Percentiles rank a stretch among this genome's conserved stretches.
phyloP scores from a whole-genome alignment of 2,113 vertebrate genomes.

The Miniopterus natalensis region DNA sequence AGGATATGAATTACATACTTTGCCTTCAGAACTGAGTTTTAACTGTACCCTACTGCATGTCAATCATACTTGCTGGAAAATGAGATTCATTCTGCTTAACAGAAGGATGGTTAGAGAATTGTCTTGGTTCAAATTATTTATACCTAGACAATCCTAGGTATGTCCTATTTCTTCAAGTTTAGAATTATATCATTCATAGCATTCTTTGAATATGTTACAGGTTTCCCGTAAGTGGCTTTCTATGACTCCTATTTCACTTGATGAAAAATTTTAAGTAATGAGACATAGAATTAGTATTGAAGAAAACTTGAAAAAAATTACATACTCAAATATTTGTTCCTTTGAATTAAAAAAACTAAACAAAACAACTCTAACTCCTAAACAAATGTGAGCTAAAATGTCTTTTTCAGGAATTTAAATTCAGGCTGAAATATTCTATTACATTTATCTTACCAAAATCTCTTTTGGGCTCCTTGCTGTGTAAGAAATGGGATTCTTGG shows the following conservation, averaged over 20 bases:
- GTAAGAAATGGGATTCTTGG: constrained; percentile 61
- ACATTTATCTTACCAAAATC: constrained; percentile 63
- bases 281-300: constrained; percentile 27
- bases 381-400: constrained; percentile 8
- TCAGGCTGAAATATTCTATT: constrained; percentile 56
- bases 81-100: constrained; percentile 1
- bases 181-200: constrained; percentile 23
- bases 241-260: constrained; percentile 49
- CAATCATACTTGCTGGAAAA: background rate
- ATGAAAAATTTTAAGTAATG: constrained; percentile 40
- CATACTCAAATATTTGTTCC: constrained; percentile 43
- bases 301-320: constrained; percentile 70
- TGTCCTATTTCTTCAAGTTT: background rate
- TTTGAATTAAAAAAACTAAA: constrained; percentile 31
- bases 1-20: background rate
- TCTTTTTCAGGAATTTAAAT: constrained; percentile 62
- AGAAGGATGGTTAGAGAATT: constrained; percentile 5
- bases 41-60: background rate
- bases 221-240: constrained; percentile 27
- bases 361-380: background rate
- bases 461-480: constrained; percentile 31
- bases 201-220: constrained; percentile 50
- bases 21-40: constrained; percentile 4
- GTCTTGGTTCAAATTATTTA: constrained; percentile 48
- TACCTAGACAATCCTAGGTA: background rate